Base-by-base conservation (phyloP, 2,113 vertebrate genomes). In the Gulo gulo region DNA sequence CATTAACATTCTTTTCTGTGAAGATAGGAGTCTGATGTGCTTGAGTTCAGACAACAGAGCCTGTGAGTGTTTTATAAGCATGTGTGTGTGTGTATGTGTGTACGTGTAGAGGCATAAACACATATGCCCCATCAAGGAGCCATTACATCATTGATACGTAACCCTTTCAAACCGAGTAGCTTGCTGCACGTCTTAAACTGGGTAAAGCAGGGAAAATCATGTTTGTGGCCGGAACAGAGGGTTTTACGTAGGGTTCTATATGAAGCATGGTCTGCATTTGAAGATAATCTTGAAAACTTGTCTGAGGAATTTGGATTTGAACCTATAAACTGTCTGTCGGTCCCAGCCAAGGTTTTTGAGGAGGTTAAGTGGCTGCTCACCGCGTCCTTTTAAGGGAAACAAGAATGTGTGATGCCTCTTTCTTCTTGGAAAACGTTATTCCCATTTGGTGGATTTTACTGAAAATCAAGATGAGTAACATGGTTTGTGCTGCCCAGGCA, bases 401-500 rank as follows among this genome's bases (percentile, higher is more conserved):
- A 20, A 61, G n/a, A 39, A 45, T 34, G 14, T 24, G 6, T 55
- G 8, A 6, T 24, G 24, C 9, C 14, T 76, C 7, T 57, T 3
- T 92, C 29, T 52, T 13, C 73, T 57, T 80, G 24, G 39, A 63
- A 52, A 36, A 13, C 16, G 11, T 29, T 39, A 23, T 73, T 74
- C 71, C 63, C 61, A 23, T 15, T 36, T 86, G 23, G 34, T 59
- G 47, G 57, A 4, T n/a, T 31, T 52, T 13, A 42, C n/a, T 71
- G 78, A 13, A 79, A 55, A 47, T 63, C 14, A 26, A 67, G 42
- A n/a, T 67, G 1, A 5, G 5, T 52, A 26, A 57, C 61, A 7
- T 59, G n/a, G 61, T n/a, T 29, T 21, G 1, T 11, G 21, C 31
- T 36, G 6, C 1, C 2, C 24, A 29, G 7, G 18, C 36, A 0